Evolutionary conservation across 2,888 invertebrate species (phyloP), one percentile per base, ranked within the genome.

Genomic region (Drosophila rubida): DNA sequence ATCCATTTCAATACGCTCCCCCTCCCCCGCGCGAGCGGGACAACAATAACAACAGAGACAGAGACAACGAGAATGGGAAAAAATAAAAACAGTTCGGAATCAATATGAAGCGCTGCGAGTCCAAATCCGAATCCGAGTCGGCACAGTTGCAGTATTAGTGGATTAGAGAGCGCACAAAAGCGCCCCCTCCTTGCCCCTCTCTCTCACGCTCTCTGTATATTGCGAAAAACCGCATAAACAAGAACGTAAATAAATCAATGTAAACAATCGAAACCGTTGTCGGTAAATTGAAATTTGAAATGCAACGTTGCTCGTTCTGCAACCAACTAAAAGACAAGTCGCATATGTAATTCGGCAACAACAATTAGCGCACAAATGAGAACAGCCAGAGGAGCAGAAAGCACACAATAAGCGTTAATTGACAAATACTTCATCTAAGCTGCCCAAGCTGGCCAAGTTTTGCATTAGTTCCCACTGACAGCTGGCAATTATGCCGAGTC

Each of bases 201-300:
- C n/a, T n/a, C n/a, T 32, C 5, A 1, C n/a, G 4, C 32, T 32
- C n/a, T 11, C n/a, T 32, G 1, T 32, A n/a, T 32, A 65, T 66
- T 63, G 63, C 14, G 35, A 60, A 89, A 83, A 89, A 87, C 89
- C 83, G 83, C 83, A 81, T 74, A 83, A 74, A 85, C 87, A 82
- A 71, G 88, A 83, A 79, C 75, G 88, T 78, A 84, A 87, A 84
- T 84, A 84, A 84, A 84, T 84, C 83, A 84, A 89, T 80, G 86
- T 87, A 78, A 89, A 85, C 83, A 87, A 89, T 87, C 88, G 86
- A 89, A 88, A 80, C 82, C 84, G 85, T 89, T 85, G 88, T 89
- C 88, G 83, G 86, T 84, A 85, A 89, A 84, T 84, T 87, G 83
- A 84, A 84, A 84, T 89, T 89, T 84, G 86, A 84, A 84, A 84